A percentile compares a stretch with the other conserved stretches of the same genome.
Evolutionary conservation across 1,140 invertebrate genomes (phyloP).

Genomic region (Brachystomella parvula): DNA sequence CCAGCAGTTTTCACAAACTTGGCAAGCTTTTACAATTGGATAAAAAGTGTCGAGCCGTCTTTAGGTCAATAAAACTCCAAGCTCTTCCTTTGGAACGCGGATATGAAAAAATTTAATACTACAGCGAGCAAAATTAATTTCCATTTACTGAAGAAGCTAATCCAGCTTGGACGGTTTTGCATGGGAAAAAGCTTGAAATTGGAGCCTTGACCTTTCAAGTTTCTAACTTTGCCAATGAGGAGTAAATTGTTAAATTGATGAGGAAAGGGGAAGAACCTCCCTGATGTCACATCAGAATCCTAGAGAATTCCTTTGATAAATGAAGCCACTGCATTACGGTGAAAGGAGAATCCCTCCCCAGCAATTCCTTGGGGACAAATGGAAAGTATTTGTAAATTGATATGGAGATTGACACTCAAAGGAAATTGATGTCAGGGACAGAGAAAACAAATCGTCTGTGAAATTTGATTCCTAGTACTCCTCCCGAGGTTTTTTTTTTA

Average conservation of each 20-base stretch:
- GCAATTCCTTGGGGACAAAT: neutral
- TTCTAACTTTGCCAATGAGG: neutral
- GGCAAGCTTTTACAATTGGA: slow-evolving; percentile 21
- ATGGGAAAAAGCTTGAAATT: too few relatives aligned
- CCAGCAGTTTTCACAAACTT: slow-evolving; percentile 63
- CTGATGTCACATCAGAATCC: neutral
- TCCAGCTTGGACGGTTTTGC: neutral
- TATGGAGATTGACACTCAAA: neutral
- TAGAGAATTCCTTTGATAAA: neutral
- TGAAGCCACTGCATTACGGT: neutral
- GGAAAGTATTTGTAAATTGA: neutral
- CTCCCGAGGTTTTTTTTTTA: too few relatives aligned
- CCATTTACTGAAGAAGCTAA: neutral
- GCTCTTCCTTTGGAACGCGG: neutral
- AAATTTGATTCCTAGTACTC: too few relatives aligned
- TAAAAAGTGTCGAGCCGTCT: neutral
- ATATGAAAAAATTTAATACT: neutral
- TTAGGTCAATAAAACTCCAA: neutral
- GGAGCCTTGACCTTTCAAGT: neutral
- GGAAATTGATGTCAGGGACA: neutral
- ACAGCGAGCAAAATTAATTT: neutral
- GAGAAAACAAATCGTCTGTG: too few relatives aligned
- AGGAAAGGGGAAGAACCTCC: neutral
- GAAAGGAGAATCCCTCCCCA: neutral
- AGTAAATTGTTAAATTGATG: neutral